A percentile compares a stretch with the other conserved stretches of the same genome.
Conservation (phyloP, 2,113 vertebrate genomes). For the Colaptes auratus region DNA sequence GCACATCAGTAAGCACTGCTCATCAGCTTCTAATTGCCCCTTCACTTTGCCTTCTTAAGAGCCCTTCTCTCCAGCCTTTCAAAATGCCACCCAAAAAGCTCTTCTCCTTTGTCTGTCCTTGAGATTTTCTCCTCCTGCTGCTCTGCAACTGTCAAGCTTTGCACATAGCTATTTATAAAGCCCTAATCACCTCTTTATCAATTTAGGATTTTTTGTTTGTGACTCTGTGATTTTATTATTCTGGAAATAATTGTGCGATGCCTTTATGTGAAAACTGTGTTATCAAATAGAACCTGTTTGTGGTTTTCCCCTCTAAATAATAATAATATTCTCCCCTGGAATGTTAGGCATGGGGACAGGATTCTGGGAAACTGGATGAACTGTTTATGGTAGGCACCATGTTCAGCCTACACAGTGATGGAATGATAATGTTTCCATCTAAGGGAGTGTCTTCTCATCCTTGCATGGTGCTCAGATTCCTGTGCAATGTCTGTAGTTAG, state of each 20-base stretch:
- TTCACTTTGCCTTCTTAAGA: neutral
- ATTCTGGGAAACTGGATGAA: neutral
- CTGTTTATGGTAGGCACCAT: neutral
- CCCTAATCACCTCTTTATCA: neutral
- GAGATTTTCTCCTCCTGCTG: neutral
- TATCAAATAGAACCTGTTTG: neutral
- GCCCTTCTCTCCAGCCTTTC: neutral
- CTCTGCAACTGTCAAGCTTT: slow-evolving; percentile 57
- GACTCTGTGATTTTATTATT: neutral
- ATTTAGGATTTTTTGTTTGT: slow-evolving; percentile 15
- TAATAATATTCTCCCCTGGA: neutral
- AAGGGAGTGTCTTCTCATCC: neutral
- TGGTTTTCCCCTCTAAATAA: neutral
- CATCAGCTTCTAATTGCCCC: slow-evolving; percentile 23
- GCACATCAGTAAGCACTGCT: neutral
- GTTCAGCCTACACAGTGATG: neutral
- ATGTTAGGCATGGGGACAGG: neutral
- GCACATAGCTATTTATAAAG: slow-evolving; percentile 23
- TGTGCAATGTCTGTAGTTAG: neutral
- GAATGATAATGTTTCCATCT: neutral
- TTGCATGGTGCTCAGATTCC: neutral
- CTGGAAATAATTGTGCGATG: neutral
- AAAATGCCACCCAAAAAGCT: neutral
- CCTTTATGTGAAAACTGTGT: slow-evolving; percentile 26
- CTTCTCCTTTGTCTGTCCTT: slow-evolving; percentile 9